Evolutionary conservation across 2,888 invertebrate species (phyloP), one percentile per base, ranked within the genome.

Genomic region (Nasonia oneida): DNA sequence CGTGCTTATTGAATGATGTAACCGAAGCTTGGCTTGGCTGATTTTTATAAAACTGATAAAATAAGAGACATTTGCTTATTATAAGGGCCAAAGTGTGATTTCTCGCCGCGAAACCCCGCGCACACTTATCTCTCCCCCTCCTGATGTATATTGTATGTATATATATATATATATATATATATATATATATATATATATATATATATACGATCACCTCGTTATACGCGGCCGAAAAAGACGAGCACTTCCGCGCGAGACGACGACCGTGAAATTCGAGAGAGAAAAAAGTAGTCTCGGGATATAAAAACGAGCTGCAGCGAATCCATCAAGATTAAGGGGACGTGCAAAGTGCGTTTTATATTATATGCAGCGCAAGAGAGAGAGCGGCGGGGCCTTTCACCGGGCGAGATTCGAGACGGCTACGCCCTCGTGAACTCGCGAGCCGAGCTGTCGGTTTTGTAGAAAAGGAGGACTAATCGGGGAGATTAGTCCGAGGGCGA

Each of bases 301-400:
- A 71, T 50, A 37, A 42, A 67, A 84, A 29, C 12, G 67, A 53
- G 29, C 37, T 6, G 50, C 47, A 18, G 73, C 67, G 76, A 86
- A 85, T 82, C 70, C 82, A 85, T 85, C 85, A 85, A 85, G 85
- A 82, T 85, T 85, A 85, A 74, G 75, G 37, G 70, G 78, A 82
- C 81, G 81, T 67, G 82, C 78, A 78, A 85, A 85, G 75, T 82
- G 74, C 78, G 53, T 82, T 85, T 82, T 57, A 77, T 75, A 64
- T 23, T 42, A 29, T 33, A 18, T 33, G 74, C 33, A 14, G 75
- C 67, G 75, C 67, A 12, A 42, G 70, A 33, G 73, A 42, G 67
- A 42, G 67, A 10, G 42, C 10, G 73, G n/a, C n/a, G 42, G 39
- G 67, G 75, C 75, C 74, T 80, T 81, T 81, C 76, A 57, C 70